phyloP scores from a whole-genome alignment of 1,140 invertebrate genomes.

The Trichomalopsis sarcophagae region DNA sequence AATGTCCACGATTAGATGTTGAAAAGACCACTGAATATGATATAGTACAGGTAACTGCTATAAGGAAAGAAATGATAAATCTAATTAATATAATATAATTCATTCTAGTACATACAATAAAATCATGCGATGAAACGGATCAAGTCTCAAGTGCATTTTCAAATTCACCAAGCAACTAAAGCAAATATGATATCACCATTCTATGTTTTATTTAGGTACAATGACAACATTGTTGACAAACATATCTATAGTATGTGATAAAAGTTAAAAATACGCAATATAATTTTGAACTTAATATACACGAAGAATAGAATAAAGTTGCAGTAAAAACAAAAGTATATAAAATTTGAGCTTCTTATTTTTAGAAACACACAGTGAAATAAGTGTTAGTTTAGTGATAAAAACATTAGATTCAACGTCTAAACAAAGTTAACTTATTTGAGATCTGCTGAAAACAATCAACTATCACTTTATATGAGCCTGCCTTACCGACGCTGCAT shows the following conservation, averaged over 20 bases:
- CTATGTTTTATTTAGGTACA: constrained; percentile 85
- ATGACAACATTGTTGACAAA: constrained; percentile 83
- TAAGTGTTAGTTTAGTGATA: too few relatives aligned
- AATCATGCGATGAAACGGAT: constrained; percentile 66
- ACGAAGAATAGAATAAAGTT: constrained; percentile 84
- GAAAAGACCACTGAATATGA: constrained; percentile 67
- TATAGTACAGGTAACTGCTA: constrained; percentile 74
- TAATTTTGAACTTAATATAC: constrained; percentile 36
- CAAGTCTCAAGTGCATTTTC: constrained; percentile 58
- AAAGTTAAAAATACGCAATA: not conserved
- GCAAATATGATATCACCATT: constrained; percentile 79
- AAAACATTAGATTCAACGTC: too few relatives aligned
- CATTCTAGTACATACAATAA: constrained; percentile 75
- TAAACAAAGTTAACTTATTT: too few relatives aligned
- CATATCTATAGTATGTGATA: constrained; percentile 78
- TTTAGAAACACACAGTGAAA: too few relatives aligned
- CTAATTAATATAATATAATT: constrained; percentile 77
- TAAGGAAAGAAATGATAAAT: constrained; percentile 78
- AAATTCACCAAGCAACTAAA: constrained; percentile 51
- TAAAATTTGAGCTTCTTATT: constrained; percentile 18
- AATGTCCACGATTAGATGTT: constrained; percentile 71
- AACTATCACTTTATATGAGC: too few relatives aligned
- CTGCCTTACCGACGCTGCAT: too few relatives aligned
- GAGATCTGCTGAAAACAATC: too few relatives aligned
- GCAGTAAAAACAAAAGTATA: constrained; percentile 83